Evolutionary conservation across 2,113 vertebrate genomes (phyloP), one percentile per base, ranked within the genome.

Genomic region (Tylochromis polylepis): DNA sequence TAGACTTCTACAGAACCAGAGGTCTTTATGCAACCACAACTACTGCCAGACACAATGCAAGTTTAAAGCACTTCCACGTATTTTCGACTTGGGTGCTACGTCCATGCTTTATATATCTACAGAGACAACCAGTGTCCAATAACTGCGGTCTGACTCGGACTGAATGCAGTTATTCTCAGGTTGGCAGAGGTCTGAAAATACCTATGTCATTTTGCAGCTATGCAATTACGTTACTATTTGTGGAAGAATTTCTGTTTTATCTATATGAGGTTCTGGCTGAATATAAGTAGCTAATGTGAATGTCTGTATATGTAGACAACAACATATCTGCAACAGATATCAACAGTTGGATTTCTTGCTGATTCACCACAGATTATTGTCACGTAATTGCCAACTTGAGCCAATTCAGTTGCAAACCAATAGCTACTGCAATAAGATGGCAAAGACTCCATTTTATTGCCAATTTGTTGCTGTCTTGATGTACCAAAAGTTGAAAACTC

Each of bases 391-490:
- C 12, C 43, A 46, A 14, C 62, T 43, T 10, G 41, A 43, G 2
- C 11, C 1, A 36, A 24, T 67, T 67, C 7, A 70, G 36, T 0
- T 67, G 2, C 4, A 38, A 67, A 67, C 20, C 0, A 0, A 14
- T 0, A 67, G 34, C 62, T 67, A 5, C 11, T 67, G 34, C 12
- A 62, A 62, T 36, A 62, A 62, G 3, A 62, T 36, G 31, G 31
- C 18, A 36, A 38, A 38, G 34, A 67, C 11, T 67, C 0, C 1
- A n/a, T 67, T 36, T 38, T 67, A 67, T 67, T 22, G 34, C 36
- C 34, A 65, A 1, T 65, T 65, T 65, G 34, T n/a, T 65, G 60
- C 6, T n/a, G 34, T 38, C n/a, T 14, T 38, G 20, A 65, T 65
- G 34, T 1, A 34, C 20, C 10, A n/a, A 65, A 67, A 14, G 34